phyloP scores from a whole-genome alignment of 2,888 invertebrate species.

The Teleogryllus oceanicus region DNA sequence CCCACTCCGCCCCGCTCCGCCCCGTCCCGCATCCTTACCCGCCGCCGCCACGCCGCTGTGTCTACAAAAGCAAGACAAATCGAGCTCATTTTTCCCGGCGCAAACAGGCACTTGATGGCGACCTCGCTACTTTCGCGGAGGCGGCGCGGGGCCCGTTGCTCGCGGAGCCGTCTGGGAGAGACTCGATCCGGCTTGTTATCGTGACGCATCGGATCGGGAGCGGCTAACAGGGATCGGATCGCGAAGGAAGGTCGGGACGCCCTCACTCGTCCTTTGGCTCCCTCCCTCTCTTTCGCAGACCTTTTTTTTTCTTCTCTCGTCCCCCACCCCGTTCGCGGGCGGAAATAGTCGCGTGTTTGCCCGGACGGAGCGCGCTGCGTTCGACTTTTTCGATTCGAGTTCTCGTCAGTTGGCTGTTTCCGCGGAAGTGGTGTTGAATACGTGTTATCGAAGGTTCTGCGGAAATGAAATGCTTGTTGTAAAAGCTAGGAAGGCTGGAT shows the following conservation, averaged over 20 bases:
- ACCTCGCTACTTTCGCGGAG: neutral
- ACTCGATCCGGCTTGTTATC: neutral
- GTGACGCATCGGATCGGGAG: neutral
- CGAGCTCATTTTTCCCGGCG: conserved; percentile 9
- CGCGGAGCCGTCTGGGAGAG: neutral
- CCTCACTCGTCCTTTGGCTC: neutral
- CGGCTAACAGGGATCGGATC: neutral
- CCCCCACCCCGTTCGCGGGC: too few relatives aligned
- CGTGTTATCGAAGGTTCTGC: too few relatives aligned
- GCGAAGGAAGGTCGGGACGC: neutral
- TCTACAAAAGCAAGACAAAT: conserved; percentile 9
- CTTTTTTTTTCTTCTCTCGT: too few relatives aligned
- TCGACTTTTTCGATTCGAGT: too few relatives aligned
- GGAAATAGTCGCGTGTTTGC: too few relatives aligned
- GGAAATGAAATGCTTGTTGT: too few relatives aligned
- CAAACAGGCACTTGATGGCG: neutral
- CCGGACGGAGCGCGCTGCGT: too few relatives aligned
- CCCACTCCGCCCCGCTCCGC: too few relatives aligned
- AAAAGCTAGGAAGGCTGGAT: too few relatives aligned
- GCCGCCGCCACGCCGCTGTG: neutral
- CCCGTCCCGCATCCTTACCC: neutral
- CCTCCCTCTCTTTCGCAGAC: neutral
- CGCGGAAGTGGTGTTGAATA: too few relatives aligned
- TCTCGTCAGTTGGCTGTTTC: too few relatives aligned
- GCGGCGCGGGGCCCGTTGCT: neutral